These are phyloP conservation scores for Pangasius krempfi DNA, from an alignment of 2,797 vertebrate genomes.

Conservation along the genomic window DNA sequence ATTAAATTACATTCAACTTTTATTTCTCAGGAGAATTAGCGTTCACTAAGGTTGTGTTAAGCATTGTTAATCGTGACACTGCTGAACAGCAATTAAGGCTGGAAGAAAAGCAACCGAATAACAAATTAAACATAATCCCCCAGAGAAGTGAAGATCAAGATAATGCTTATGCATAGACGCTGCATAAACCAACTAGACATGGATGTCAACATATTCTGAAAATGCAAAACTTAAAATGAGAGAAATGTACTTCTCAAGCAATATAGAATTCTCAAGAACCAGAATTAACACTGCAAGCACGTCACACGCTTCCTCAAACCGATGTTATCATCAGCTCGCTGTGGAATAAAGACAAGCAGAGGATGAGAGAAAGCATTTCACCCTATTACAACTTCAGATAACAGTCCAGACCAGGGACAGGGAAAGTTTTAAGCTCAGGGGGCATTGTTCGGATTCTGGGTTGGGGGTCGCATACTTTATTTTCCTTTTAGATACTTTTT, in stretches of 20 bases:
- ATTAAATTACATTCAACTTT: conserved; percentile 5
- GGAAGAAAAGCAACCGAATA: not conserved
- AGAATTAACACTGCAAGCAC: not conserved
- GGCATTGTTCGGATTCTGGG: not conserved
- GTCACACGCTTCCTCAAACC: not conserved
- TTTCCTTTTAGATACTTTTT: not conserved
- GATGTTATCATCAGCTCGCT: not conserved
- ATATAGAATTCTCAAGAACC: not conserved
- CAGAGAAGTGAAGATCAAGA: not conserved
- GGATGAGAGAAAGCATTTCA: not conserved
- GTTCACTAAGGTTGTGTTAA: not conserved
- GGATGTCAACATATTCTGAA: no score
- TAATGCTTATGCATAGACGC: not conserved
- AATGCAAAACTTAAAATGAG: not conserved
- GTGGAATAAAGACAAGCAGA: not conserved
- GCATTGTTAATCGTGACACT: not conserved
- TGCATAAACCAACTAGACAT: not conserved
- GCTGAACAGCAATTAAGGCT: conserved; percentile 7
- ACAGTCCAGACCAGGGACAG: not conserved
- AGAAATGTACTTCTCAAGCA: not conserved
- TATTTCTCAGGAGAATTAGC: not conserved
- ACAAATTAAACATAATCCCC: not conserved
- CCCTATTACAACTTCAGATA: not conserved
- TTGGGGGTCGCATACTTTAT: not conserved
- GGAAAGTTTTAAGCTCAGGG: not conserved